Percentiles rank a stretch among this genome's conserved stretches.
These are phyloP conservation scores for Coturnix japonica DNA, from an alignment of 2,113 vertebrate species.

Conservation along the genomic window DNA sequence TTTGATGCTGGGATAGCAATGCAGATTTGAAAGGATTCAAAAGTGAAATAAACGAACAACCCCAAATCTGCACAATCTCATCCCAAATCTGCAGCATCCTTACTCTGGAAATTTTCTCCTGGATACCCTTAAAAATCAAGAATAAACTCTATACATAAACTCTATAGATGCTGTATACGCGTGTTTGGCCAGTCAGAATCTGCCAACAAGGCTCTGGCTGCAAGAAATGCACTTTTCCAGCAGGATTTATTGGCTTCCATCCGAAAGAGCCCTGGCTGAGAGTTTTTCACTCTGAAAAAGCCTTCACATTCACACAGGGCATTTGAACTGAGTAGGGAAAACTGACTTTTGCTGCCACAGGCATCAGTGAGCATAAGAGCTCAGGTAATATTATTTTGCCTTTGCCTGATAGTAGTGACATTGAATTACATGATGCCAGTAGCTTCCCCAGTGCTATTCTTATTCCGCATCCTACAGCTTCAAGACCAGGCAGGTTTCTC, in stretches of 20 bases:
- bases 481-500: background rate
- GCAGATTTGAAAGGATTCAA: background rate
- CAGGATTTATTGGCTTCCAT: background rate
- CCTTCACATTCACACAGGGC: background rate
- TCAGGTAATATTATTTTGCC: background rate
- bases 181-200: background rate
- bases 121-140: background rate
- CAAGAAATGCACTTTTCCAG: background rate
- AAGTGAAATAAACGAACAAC: background rate
- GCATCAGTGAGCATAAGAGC: background rate
- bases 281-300: background rate
- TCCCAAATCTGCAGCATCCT: background rate
- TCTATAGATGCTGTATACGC: background rate
- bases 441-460: background rate
- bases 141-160: accelerated
- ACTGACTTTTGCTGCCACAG: background rate
- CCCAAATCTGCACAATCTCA: background rate
- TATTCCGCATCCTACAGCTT: background rate
- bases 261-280: background rate
- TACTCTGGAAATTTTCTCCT: background rate
- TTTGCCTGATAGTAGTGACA: background rate
- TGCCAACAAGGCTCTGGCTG: background rate
- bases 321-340: background rate
- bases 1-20: background rate
- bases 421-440: background rate